Evolutionary conservation across 2,888 invertebrate genomes (phyloP), one percentile per base, ranked within the genome.

Genomic region (Caenorhabditis macrosperma): DNA sequence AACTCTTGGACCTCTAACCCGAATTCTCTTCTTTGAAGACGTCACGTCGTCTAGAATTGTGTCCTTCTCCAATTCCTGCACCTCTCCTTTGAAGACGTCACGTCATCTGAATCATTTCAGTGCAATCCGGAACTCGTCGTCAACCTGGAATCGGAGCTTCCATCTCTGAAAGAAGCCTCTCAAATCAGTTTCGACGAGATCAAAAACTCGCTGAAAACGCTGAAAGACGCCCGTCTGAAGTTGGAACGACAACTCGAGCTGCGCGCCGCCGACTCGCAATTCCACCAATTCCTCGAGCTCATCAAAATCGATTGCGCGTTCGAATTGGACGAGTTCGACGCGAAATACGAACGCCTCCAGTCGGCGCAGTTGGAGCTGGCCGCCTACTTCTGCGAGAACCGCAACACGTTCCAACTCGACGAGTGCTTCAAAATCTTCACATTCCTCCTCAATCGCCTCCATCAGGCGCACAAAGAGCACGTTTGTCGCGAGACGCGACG

Each of bases 391-490:
- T 84, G 84, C 54, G 84, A 84, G 50, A 78, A 82, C 57, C 71
- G 71, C 15, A 63, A 81, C 44, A 82, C 83, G 4, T 89, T 89
- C 68, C 85, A 86, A 28, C 61, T 88, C 50, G 89, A 89, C 67
- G 89, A 89, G 33, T 88, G 89, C 41, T 80, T 90, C 66, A 89
- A 88, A 76, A 89, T 89, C 28, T 85, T 89, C 81, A 78, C 79
- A 33, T 84, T 85, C 30, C 87, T 89, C 52, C 44, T 88, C 9
- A 77, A 75, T 24, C 74, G 87, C 38, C 83, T 87, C 7, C 64
- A 81, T 61, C 81, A 82, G 28, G 83, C 85, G 7, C 60, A 69
- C 10, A 79, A 79, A 28, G 79, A 75, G 26, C 75, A 75, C 28
- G 59, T 55, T 7, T 38, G 52, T 1, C 15, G 75, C 1, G 75